Percentiles rank a stretch among this genome's conserved stretches.
phyloP scores from a whole-genome alignment of 2,888 invertebrate species.

The Lasioglossum oenotherae region DNA sequence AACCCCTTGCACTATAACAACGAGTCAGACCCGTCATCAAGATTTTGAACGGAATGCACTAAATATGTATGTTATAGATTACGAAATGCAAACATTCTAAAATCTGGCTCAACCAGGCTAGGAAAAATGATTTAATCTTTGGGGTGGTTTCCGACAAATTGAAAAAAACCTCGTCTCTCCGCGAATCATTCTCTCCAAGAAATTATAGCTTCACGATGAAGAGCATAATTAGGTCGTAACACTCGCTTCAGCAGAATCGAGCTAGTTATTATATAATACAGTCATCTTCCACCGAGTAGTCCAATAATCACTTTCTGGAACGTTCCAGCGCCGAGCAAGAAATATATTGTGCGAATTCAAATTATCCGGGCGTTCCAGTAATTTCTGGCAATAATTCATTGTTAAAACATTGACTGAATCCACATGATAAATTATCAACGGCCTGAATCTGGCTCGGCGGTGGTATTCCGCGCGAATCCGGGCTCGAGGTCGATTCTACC shows the following conservation, averaged over 20 bases:
- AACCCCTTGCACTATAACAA: background rate
- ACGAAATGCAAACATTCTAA: no score
- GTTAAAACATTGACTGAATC: conserved; percentile 8
- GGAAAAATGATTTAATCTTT: background rate
- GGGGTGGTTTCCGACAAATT: background rate
- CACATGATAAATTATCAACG: conserved; percentile 7
- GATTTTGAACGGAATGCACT: background rate
- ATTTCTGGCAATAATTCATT: background rate
- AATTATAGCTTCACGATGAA: background rate
- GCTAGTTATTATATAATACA: background rate
- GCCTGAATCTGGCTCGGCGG: background rate
- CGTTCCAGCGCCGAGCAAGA: background rate
- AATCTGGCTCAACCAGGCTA: background rate
- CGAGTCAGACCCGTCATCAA: no score
- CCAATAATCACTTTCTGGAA: background rate
- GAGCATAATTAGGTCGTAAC: background rate
- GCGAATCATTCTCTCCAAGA: background rate
- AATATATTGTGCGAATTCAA: background rate
- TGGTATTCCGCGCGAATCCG: conserved; percentile 13
- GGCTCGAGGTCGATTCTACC: background rate
- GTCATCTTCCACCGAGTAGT: background rate
- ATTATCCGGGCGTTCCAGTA: background rate
- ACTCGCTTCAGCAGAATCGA: background rate
- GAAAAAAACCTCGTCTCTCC: background rate
- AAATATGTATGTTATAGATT: background rate